Evolutionary conservation across 1,140 invertebrate species (phyloP).

Genomic region (Coenobita brevimanus): DNA sequence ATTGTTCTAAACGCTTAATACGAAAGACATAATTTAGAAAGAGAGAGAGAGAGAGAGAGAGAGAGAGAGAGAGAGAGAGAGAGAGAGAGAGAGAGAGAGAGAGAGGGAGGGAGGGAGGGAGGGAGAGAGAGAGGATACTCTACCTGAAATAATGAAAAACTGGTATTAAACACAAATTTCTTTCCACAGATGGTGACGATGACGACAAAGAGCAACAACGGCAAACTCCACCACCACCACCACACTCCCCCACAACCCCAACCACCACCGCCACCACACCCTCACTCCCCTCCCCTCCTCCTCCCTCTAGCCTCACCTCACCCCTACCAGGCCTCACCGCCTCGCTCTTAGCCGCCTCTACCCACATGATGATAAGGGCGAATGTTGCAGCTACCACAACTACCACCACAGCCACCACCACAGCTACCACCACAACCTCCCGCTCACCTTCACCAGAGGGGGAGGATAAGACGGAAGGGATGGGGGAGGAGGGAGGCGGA

Average conservation of each 20-base stretch:
- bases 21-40: too few species aligned
- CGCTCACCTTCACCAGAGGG: conserved; percentile 12
- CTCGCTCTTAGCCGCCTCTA: not conserved
- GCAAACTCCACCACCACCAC: not conserved
- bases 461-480: conserved; percentile 15
- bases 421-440: not conserved
- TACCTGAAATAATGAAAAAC: not conserved
- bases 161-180: too few species aligned
- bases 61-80: conserved; percentile 16
- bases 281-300: not conserved
- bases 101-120: conserved; percentile 18
- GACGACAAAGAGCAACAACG: not conserved
- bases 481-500: not conserved
- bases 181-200: not conserved
- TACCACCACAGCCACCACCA: conserved; percentile 1
- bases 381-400: not conserved
- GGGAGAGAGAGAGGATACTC: not conserved
- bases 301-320: not conserved
- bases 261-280: conserved; percentile 25
- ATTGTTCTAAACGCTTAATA: not conserved
- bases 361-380: not conserved
- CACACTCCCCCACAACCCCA: not conserved
- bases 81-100: conserved; percentile 29
- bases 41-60: not conserved
- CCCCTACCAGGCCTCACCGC: not conserved